Base-by-base conservation (phyloP, 92 coral and sea anemone species). In the Paragorgia papillata region DNA sequence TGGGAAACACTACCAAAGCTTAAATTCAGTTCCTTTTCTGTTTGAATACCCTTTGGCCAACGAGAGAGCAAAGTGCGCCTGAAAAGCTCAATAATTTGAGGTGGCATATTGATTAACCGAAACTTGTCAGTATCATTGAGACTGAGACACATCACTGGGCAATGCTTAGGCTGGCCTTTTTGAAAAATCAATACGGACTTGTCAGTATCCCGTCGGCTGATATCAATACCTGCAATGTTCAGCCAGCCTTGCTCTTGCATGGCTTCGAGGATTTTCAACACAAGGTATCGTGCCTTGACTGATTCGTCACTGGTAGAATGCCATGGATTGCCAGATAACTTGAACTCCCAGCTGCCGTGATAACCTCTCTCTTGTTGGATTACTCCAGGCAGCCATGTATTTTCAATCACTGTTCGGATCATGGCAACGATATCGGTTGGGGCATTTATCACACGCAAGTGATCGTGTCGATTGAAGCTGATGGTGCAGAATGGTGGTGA, bases 281-380 rank as follows among this genome's bases (percentile, higher is more conserved):
- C 69, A 53, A 90, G 69, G 55, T 60, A 87, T 25, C 96, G 40
- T 7, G 91, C 83, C 80, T 84, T 84, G 12, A 87, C 85, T 2
- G 91, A 82, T 44, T 90, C 91, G 0, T 77, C 79, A 14, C 82
- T 90, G 39, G 44, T 57, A 17, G 89, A 79, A 88, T 88, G 85
- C 96, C 96, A 90, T 1, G 91, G 96, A 33, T 64, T 80, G 13
- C 96, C 91, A 10, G 78, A 74, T 20, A 90, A 57, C 68, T 84
- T 85, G 35, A 87, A 90, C 85, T 90, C 87, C 89, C 87, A 87
- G 69, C 91, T 87, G 28, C 68, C 88, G 34, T 51, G 79, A 62
- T 81, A 85, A 28, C 70, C 64, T 10, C 76, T 41, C 55, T 88
- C 92, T 49, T 49, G 40, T 44, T 82, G 74, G 33, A 88, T 88